Evolutionary conservation across 2,888 invertebrate genomes (phyloP), one percentile per base, ranked within the genome.

Genomic region (Meandrusa payeni): DNA sequence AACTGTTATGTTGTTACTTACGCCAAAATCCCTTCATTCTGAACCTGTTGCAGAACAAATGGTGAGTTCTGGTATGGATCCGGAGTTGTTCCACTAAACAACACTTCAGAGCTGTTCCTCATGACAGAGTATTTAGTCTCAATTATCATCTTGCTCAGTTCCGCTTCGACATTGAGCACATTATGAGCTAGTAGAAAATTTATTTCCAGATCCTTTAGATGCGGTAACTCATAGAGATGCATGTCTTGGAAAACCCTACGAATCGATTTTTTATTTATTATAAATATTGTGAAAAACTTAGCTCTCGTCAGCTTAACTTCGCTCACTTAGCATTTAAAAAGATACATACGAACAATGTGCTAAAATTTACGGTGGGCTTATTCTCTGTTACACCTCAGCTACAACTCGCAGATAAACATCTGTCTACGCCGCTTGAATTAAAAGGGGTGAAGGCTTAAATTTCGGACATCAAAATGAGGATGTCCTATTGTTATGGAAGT

Each of bases 1-100:
- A n/a, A n/a, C n/a, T 15, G 2, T 31, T 31, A 4, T 6, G 12
- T 4, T 12, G 3, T 13, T 22, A 69, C 85, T 75, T 59, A 85
- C 83, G 70, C 63, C 5, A 75, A 24, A 15, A 62, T 45, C 1
- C 80, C 85, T 0, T 1, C 7, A 13, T 46, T 52, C 5, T 55
- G 51, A 2, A 80, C 77, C 52, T 72, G 66, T 20, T 70, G 59
- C 19, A 66, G 69, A 9, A 59, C 56, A 51, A 83, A 83, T 1
- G 82, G 83, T 0, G 82, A 80, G 2, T 33, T 50, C 7, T 52
- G 47, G 2, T 37, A 43, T 0, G 57, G 20, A 19, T 70, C 36
- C 36, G 66, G 60, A 0, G 56, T 32, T 0, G 39, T 32, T 0
- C 46, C 26, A 0, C 57, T 44, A 19, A 55, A 59, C 1, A 69